Evolutionary conservation across 2,888 invertebrate species (phyloP).

Genomic region (Eudasyphora cyanicolor): DNA sequence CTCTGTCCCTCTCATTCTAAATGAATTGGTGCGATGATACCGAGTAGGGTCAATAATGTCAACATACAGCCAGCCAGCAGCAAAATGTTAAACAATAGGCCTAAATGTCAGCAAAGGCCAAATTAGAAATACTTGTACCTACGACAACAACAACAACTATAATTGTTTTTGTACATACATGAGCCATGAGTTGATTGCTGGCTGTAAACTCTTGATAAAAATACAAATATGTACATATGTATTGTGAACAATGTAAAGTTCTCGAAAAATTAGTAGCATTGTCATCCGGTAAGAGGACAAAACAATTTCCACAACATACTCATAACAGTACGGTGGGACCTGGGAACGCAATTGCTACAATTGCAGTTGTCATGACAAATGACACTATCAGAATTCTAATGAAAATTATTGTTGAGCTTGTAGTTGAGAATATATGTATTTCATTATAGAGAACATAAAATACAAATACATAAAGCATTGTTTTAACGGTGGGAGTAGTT

Average conservation of each 20-base stretch:
- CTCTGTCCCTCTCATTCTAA: not conserved
- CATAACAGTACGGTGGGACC: not conserved
- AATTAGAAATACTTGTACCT: conserved; percentile 19
- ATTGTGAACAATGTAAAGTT: conserved; percentile 55
- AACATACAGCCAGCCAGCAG: conserved; percentile 19
- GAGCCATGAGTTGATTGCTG: not conserved
- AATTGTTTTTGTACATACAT: not conserved
- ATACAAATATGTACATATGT: no score
- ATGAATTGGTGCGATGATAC: not conserved
- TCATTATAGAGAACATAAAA: no score
- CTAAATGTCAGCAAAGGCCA: conserved; percentile 35
- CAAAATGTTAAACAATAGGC: conserved; percentile 24
- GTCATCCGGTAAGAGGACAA: not conserved
- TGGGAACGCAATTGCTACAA: not conserved
- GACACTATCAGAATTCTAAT: no score
- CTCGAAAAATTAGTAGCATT: conserved; percentile 52
- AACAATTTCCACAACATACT: conserved; percentile 18
- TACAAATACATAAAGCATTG: conserved; percentile 42
- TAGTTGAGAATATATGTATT: no score
- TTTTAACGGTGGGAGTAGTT: conserved; percentile 19
- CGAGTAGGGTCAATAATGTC: conserved; percentile 53
- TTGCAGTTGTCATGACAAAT: no score
- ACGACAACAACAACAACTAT: not conserved
- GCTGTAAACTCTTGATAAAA: conserved; percentile 45
- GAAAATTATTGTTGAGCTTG: no score